Conservation (phyloP, 2,113 vertebrate genomes). For the Dendropsophus ebraccatus region DNA sequence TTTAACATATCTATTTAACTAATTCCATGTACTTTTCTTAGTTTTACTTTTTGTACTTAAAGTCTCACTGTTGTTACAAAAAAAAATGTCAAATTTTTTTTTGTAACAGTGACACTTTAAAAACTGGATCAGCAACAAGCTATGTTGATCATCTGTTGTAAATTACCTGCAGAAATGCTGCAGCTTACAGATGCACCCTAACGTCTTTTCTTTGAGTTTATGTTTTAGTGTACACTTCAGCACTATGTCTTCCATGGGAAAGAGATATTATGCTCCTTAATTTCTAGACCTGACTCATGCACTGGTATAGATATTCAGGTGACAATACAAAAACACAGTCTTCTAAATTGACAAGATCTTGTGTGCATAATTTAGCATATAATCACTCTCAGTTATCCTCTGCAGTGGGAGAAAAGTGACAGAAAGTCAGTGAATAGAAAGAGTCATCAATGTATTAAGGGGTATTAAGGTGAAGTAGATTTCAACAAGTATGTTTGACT, state of each 20-base stretch:
- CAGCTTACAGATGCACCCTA: too few species aligned
- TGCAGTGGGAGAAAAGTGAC: background rate
- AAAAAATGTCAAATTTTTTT: too few species aligned
- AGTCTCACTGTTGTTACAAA: too few species aligned
- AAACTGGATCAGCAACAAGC: too few species aligned
- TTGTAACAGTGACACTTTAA: too few species aligned
- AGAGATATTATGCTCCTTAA: background rate
- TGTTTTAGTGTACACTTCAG: background rate
- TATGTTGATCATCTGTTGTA: too few species aligned
- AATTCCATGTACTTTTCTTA: too few species aligned
- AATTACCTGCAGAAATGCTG: too few species aligned
- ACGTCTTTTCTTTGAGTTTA: too few species aligned
- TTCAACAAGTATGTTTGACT: background rate
- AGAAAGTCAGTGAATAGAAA: background rate
- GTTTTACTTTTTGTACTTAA: too few species aligned
- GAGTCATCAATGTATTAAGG: background rate
- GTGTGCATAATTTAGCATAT: slow-evolving; percentile 25
- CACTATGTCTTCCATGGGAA: background rate
- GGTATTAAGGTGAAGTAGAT: background rate
- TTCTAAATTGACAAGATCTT: slow-evolving; percentile 23
- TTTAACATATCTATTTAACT: too few species aligned
- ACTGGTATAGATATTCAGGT: slow-evolving; percentile 3
- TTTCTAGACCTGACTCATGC: background rate
- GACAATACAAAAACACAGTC: background rate
- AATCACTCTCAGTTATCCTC: slow-evolving; percentile 11